A percentile compares a stretch with the other conserved stretches of the same genome.
These are phyloP conservation scores for Oxycera nigricornis DNA, from an alignment of 2,888 invertebrate species.

Conservation along the genomic window DNA sequence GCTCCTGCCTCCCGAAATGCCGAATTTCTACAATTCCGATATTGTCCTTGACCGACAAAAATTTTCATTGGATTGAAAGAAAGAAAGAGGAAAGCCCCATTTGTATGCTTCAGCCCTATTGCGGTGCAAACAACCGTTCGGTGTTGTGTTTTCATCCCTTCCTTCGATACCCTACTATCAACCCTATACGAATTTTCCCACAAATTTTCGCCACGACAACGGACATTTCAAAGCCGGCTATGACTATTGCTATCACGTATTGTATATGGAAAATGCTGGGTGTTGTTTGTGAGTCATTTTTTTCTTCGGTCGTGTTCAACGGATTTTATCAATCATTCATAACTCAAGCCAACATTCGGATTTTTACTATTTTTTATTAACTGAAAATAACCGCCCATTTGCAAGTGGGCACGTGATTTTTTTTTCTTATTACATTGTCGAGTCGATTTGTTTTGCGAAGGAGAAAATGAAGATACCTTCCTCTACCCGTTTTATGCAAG, in stretches of 20 bases:
- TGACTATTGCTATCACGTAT: neutral
- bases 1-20: too few relatives aligned
- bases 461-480: too few relatives aligned
- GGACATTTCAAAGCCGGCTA: neutral
- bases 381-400: neutral
- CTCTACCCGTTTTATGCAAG: conserved; percentile 1
- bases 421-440: too few relatives aligned
- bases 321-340: conserved; percentile 2
- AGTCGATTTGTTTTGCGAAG: too few relatives aligned
- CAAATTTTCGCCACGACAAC: conserved; percentile 1
- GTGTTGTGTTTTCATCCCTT: too few relatives aligned
- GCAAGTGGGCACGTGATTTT: too few relatives aligned
- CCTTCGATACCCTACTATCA: neutral
- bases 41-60: too few relatives aligned
- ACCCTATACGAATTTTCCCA: neutral
- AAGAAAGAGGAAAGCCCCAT: too few relatives aligned
- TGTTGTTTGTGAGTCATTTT: conserved; percentile 1
- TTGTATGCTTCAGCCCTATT: too few relatives aligned
- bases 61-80: too few relatives aligned
- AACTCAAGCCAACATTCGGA: neutral
- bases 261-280: neutral
- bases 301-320: neutral
- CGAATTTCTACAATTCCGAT: too few relatives aligned
- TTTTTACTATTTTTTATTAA: conserved; percentile 1
- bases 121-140: too few relatives aligned